phyloP scores from a whole-genome alignment of 2,113 vertebrate genomes.

The Nannospalax galili region DNA sequence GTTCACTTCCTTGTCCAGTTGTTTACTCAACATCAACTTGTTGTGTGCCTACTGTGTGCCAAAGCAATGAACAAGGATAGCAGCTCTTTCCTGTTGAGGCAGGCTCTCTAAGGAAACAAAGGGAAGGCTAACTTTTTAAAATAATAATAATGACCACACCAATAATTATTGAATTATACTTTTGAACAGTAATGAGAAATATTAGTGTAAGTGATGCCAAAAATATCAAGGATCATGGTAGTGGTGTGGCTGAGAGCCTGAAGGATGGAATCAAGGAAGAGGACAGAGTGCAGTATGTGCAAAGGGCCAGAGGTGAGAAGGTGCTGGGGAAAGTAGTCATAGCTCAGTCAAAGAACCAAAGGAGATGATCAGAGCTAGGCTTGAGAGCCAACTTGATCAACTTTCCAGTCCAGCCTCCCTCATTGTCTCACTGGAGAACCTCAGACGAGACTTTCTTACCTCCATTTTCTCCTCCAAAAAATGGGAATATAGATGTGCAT shows the following conservation, averaged over 20 bases:
- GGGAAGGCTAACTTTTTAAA: neutral
- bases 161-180: conserved; percentile 36
- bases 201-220: neutral
- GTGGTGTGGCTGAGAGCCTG: neutral
- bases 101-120: neutral
- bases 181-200: conserved; percentile 35
- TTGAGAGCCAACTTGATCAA: neutral
- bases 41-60: conserved; percentile 10
- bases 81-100: neutral
- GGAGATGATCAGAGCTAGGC: neutral
- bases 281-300: neutral
- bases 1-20: neutral
- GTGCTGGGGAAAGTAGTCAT: neutral
- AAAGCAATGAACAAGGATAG: neutral
- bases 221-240: neutral
- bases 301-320: neutral
- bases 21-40: neutral
- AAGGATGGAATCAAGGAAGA: neutral
- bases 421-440: neutral
- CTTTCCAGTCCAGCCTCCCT: neutral
- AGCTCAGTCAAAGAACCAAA: neutral
- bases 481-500: neutral
- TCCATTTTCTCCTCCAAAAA: neutral
- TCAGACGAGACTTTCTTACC: neutral
- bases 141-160: neutral